Conservation (phyloP, 2,113 vertebrate species). For the Thryonomys swinderianus region DNA sequence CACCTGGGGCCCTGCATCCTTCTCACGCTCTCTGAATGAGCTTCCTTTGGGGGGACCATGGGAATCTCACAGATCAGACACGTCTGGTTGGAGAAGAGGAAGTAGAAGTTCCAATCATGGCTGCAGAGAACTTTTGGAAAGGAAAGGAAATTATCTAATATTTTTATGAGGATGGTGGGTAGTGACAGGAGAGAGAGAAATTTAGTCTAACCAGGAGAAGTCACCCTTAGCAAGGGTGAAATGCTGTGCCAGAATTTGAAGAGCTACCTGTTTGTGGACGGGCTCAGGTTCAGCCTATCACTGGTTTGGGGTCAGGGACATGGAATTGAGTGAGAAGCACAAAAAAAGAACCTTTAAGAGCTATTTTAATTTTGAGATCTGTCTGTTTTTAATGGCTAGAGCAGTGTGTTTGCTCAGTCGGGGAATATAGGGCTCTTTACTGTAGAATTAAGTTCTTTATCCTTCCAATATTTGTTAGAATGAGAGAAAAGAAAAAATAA, state of each 20-base stretch:
- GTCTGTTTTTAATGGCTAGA: not conserved
- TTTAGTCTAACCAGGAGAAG: not conserved
- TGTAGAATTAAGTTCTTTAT: not conserved
- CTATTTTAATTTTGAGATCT: slow-evolving; percentile 32
- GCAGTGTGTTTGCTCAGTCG: not conserved
- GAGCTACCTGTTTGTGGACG: not conserved
- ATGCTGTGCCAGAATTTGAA: not conserved
- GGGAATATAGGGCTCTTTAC: not conserved
- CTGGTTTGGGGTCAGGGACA: not conserved
- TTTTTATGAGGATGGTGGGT: not conserved
- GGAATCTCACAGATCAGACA: not conserved
- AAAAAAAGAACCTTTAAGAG: not conserved
- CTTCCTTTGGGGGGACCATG: not conserved
- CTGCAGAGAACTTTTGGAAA: not conserved
- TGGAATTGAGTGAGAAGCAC: not conserved
- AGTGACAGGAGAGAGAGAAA: not conserved
- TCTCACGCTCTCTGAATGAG: not conserved
- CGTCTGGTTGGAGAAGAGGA: not conserved
- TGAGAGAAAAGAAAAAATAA: not conserved
- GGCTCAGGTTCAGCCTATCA: not conserved
- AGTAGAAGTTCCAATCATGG: not conserved
- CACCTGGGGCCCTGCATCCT: not conserved
- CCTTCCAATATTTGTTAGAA: not conserved
- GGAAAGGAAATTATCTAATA: not conserved
- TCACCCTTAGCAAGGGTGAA: not conserved